Evolutionary conservation across 2,888 invertebrate genomes (phyloP), one percentile per base, ranked within the genome.

Genomic region (Sminthurides aquaticus): DNA sequence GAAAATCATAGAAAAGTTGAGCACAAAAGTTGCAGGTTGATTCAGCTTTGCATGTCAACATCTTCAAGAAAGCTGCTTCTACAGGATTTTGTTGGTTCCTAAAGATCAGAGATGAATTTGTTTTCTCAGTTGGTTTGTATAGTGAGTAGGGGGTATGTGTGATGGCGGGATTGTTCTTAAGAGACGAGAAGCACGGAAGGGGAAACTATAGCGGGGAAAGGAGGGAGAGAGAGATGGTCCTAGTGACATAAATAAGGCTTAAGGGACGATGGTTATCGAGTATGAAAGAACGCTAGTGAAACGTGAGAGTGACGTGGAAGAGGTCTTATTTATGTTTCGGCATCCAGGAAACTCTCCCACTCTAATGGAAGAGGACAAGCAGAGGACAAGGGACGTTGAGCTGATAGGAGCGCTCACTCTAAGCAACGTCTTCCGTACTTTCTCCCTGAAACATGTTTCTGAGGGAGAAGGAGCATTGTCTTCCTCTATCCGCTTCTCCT

Each of bases 241-340:
- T 64, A 62, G 67, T 70, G 69, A 71, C 71, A 74, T 74, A 74
- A 74, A 74, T 74, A 74, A 74, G 74, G 72, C 74, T 74, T 74
- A 71, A 72, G 71, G 71, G 69, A 70, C 67, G 72, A 72, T 72
- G 69, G 71, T 74, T 74, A 74, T 74, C 74, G 73, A 71, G 71
- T 74, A 72, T 72, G 72, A 74, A 74, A 70, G 72, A 74, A 74
- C 71, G 73, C 67, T 64, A 70, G 67, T 69, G 70, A 70, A 73
- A 73, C 72, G 72, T 71, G 73, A 74, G 74, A 74, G 74, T 72
- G 74, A 73, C 71, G 71, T 70, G 74, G 74, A 72, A 73, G 71
- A 71, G 71, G 72, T 72, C 71, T 73, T 73, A 74, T 74, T 73
- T 73, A 74, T 73, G 74, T 73, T 71, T 71, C 69, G 70, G 71